Percentiles rank a stretch among this genome's conserved stretches.
These are phyloP conservation scores for Dasyprocta punctata DNA, from an alignment of 2,113 vertebrate species.

Conservation along the genomic window DNA sequence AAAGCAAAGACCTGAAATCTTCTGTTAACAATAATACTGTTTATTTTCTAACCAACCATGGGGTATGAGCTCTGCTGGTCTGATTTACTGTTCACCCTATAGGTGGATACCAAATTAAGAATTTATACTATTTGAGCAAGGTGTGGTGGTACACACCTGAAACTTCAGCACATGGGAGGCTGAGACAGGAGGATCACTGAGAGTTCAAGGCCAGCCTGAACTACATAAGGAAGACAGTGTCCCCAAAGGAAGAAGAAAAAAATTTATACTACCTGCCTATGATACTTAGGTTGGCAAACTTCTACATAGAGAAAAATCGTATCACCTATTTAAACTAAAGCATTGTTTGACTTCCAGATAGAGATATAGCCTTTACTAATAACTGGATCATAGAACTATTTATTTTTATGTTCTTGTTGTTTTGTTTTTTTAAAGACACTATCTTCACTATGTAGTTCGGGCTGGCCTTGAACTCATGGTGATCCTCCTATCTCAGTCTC, in stretches of 20 bases:
- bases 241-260: neutral
- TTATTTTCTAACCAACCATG: neutral
- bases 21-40: neutral
- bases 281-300: neutral
- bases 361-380: neutral
- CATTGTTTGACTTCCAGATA: neutral
- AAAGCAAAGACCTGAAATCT: slow-evolving; percentile 59
- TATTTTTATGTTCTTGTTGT: neutral
- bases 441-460: neutral
- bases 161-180: neutral
- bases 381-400: neutral
- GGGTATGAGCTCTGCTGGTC: neutral
- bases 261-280: neutral
- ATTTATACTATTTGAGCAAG: neutral
- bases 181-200: neutral
- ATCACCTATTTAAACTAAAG: neutral
- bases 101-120: neutral
- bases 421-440: neutral
- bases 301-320: neutral
- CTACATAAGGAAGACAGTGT: neutral
- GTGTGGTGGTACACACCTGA: neutral
- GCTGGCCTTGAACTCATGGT: neutral
- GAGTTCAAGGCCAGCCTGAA: neutral
- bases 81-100: neutral
- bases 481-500: neutral